Percentiles rank a stretch among this genome's conserved stretches.
phyloP scores from a whole-genome alignment of 2,888 invertebrate species.

The Eulithis testata region DNA sequence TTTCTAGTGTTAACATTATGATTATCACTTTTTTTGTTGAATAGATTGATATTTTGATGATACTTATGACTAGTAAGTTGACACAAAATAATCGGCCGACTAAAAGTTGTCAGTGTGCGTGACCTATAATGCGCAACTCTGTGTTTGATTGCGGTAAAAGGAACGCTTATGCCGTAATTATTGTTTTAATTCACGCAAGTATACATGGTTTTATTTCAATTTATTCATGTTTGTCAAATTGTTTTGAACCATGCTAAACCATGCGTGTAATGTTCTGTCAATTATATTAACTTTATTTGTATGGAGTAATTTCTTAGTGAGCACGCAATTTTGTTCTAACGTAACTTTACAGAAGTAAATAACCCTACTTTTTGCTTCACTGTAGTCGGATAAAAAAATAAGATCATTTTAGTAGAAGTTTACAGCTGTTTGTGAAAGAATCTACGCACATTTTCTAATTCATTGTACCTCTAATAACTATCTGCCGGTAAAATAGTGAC shows the following conservation, averaged over 20 bases:
- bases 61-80: too few relatives aligned
- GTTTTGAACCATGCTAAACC: conserved; percentile 28
- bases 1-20: too few relatives aligned
- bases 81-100: conserved; percentile 9
- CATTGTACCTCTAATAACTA: too few relatives aligned
- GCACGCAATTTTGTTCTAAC: too few relatives aligned
- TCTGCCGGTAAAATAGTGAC: neutral
- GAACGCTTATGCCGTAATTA: conserved; percentile 62
- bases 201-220: conserved; percentile 46
- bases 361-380: too few relatives aligned
- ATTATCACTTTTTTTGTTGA: too few relatives aligned
- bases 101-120: conserved; percentile 22
- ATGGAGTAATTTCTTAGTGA: too few relatives aligned
- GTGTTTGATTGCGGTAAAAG: conserved; percentile 78
- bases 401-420: too few relatives aligned
- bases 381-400: too few relatives aligned
- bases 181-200: conserved; percentile 66
- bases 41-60: neutral
- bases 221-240: conserved; percentile 48
- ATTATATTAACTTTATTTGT: conserved; percentile 1
- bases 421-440: too few relatives aligned
- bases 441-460: too few relatives aligned
- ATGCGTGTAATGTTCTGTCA: conserved; percentile 15
- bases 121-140: conserved; percentile 68
- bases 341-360: too few relatives aligned